These are phyloP conservation scores for Phorcus lineatus DNA, from an alignment of 2,888 invertebrate species.

Conservation along the genomic window DNA sequence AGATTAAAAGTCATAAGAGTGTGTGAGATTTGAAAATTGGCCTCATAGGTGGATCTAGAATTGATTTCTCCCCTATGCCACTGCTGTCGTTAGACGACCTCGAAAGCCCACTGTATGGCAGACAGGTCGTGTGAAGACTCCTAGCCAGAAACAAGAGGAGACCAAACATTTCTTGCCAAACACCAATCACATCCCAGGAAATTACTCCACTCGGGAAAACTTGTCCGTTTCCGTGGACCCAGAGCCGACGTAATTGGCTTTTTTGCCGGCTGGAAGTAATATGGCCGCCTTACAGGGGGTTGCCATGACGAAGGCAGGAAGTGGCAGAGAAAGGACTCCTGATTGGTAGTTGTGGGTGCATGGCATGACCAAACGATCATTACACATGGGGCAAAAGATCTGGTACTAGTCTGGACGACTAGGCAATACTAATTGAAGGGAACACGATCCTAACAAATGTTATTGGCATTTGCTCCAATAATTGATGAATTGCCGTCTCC, in stretches of 20 bases:
- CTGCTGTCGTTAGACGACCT: not conserved
- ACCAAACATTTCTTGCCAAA: conserved; percentile 27
- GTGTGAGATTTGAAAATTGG: not conserved
- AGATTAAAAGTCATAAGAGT: too few species aligned
- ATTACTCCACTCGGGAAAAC: conserved; percentile 31
- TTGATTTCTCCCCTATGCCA: not conserved
- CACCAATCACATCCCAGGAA: conserved; percentile 31
- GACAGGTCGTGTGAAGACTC: not conserved
- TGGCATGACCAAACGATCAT: conserved; percentile 25
- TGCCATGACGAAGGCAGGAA: conserved; percentile 29
- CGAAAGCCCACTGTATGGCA: not conserved
- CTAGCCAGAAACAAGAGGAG: not conserved
- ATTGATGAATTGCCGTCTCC: not conserved
- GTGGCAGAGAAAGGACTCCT: conserved; percentile 10
- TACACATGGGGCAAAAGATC: not conserved
- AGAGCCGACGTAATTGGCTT: conserved; percentile 26
- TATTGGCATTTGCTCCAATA: not conserved
- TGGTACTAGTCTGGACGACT: not conserved
- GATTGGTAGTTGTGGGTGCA: conserved; percentile 21
- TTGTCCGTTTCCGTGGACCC: conserved; percentile 11
- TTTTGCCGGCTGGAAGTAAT: conserved; percentile 23
- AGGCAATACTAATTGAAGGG: conserved; percentile 11
- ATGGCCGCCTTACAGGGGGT: conserved; percentile 23
- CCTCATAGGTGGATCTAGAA: not conserved
- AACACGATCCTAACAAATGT: conserved; percentile 20